Base-by-base conservation (phyloP, 1,140 invertebrate species). In the Oscheius sp. region DNA sequence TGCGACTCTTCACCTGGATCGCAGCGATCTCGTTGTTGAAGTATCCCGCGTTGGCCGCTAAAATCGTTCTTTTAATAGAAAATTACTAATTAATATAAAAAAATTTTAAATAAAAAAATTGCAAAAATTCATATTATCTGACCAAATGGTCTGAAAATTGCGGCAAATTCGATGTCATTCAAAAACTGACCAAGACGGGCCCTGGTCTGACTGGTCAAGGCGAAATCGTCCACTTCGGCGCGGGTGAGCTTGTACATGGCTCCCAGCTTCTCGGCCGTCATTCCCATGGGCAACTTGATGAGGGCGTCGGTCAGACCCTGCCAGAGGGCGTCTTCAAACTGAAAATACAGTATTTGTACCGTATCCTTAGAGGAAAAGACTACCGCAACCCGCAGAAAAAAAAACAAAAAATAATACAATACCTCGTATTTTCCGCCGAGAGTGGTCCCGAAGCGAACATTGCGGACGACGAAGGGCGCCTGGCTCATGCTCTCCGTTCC, bases 221-320 rank as follows among this genome's bases (percentile, higher is more conserved):
- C 90, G 88, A 91, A 98, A 73, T 90, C 87, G 82, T 99, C 95
- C 68, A 91, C 91, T 79, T 96, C 92, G 77, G 93, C 89, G 63
- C 92, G 87, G 0, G 90, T 91, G 32, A 99, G 55, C 35, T 91
- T 90, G 83, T 92, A 97, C 83, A 97, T 90, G 26, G 89, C 91
- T 2, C 93, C 95, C 35, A 99, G 87, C 85, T 98, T 99, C 87
- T 99, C 96, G 10, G 96, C 96, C 1, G 96, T 99, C 73, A 96
- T 85, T 4, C 92, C 96, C 96, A 99, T 99, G 0, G 95, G 92
- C 20, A 93, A 88, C 79, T 93, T 91, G 83, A 92, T 93, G 83
- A 95, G 90, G 0, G 89, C 89, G 85, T 99, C 96, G 0, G 91
- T 91, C 0, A 99, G 87, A 1, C 92, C 91, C n/a, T 90, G 86